phyloP scores from a whole-genome alignment of 2,113 vertebrate genomes.

The Mohoua ochrocephala region DNA sequence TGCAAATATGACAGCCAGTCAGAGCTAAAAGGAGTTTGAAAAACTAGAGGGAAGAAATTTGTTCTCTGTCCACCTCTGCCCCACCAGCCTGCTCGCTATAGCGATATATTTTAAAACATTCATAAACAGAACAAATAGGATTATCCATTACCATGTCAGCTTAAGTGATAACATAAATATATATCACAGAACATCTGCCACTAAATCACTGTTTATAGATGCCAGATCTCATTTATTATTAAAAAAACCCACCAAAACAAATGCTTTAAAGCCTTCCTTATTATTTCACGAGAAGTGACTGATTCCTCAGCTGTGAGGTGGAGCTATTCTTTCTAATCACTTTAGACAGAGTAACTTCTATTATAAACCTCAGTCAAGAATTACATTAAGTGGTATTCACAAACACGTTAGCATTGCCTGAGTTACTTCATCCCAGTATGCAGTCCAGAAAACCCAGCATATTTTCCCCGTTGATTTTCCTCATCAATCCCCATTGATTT shows the following conservation, averaged over 20 bases:
- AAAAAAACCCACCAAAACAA: neutral
- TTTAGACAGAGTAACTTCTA: neutral
- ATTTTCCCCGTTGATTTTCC: conserved; percentile 6
- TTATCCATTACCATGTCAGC: conserved; percentile 37
- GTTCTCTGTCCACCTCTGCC: neutral
- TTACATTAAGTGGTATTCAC: neutral
- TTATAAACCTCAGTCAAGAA: neutral
- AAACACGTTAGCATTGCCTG: neutral
- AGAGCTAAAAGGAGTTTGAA: neutral
- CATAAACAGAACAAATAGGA: conserved; percentile 18
- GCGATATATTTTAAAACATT: conserved; percentile 32
- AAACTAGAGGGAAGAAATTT: neutral
- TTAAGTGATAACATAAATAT: conserved; percentile 61
- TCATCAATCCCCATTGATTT: neutral
- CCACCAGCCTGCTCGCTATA: neutral
- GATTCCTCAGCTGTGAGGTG: neutral
- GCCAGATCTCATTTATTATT: conserved; percentile 59
- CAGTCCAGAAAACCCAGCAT: neutral
- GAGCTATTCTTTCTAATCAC: neutral
- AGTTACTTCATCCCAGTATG: neutral
- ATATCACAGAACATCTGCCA: conserved; percentile 53
- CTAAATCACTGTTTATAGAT: conserved; percentile 58
- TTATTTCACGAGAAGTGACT: conserved; percentile 5
- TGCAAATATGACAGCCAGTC: neutral
- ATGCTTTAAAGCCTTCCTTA: conserved; percentile 9